Percentiles rank a stretch among this genome's conserved stretches.
phyloP scores from a whole-genome alignment of 2,797 vertebrate genomes.

The Gobio occitaniae region DNA sequence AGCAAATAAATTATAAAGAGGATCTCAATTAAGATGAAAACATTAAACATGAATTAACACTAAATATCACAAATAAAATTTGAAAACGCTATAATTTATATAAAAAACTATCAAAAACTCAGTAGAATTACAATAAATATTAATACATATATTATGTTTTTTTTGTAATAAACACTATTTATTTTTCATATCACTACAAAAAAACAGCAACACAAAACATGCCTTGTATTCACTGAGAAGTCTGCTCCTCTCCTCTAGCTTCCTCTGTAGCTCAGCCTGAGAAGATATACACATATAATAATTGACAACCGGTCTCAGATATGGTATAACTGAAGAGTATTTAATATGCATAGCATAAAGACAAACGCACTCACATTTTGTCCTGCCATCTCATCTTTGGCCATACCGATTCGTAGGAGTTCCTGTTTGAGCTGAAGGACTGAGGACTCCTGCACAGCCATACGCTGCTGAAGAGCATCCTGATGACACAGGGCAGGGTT shows the following conservation, averaged over 20 bases:
- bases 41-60: background rate
- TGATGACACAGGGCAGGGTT: slow-evolving; percentile 63
- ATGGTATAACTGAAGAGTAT: background rate
- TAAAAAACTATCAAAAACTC: background rate
- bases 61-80: background rate
- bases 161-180: background rate
- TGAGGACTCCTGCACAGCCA: slow-evolving; percentile 87
- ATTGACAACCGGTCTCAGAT: background rate
- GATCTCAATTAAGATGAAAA: background rate
- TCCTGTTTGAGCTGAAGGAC: slow-evolving; percentile 98
- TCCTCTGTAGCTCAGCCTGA: slow-evolving; percentile 93
- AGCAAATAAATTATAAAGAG: background rate
- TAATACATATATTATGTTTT: background rate
- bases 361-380: slow-evolving; percentile 81
- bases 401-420: slow-evolving; percentile 88
- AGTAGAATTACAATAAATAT: background rate
- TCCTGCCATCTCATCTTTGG: slow-evolving; percentile 89
- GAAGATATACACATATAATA: slow-evolving; percentile 3
- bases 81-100: background rate
- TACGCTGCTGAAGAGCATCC: slow-evolving; percentile 94
- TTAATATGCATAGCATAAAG: background rate
- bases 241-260: slow-evolving; percentile 89
- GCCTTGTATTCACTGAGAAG: slow-evolving; percentile 91
- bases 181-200: background rate
- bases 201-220: slow-evolving; percentile 46